Conservation (phyloP, 2,113 vertebrate species). For the Osmerus eperlanus region DNA sequence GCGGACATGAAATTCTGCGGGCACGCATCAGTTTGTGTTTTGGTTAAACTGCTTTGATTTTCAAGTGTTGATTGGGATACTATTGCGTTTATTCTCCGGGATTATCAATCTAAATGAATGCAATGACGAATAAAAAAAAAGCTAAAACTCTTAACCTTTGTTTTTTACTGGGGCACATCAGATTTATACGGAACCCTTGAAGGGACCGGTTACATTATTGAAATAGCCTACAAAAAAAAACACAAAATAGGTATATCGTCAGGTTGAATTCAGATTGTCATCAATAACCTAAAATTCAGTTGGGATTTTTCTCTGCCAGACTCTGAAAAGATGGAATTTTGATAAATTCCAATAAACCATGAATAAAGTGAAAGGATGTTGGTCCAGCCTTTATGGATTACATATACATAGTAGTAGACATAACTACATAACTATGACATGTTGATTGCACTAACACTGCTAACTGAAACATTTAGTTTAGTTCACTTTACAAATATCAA, state of each 20-base stretch:
- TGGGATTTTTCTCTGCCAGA: background rate
- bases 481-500: too few species aligned
- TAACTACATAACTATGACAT: too few species aligned
- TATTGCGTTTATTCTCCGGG: too few species aligned
- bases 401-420: slow-evolving; percentile 8
- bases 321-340: background rate
- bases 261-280: background rate
- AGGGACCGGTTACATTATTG: slow-evolving; percentile 7
- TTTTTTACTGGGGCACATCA: background rate
- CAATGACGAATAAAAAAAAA: too few species aligned
- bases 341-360: background rate
- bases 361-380: background rate
- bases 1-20: too few species aligned
- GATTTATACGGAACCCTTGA: background rate
- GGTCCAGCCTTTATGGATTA: background rate
- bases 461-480: too few species aligned
- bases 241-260: background rate
- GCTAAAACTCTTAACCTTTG: slow-evolving; percentile 1
- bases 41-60: too few species aligned
- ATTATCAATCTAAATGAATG: too few species aligned
- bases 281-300: background rate
- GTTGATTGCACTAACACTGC: too few species aligned
- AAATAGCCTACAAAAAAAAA: slow-evolving; percentile 1
- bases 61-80: background rate
- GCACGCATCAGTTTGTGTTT: too few species aligned